Conservation (phyloP, 2,113 vertebrate genomes). For the Leptobrachium ailaonicum region DNA sequence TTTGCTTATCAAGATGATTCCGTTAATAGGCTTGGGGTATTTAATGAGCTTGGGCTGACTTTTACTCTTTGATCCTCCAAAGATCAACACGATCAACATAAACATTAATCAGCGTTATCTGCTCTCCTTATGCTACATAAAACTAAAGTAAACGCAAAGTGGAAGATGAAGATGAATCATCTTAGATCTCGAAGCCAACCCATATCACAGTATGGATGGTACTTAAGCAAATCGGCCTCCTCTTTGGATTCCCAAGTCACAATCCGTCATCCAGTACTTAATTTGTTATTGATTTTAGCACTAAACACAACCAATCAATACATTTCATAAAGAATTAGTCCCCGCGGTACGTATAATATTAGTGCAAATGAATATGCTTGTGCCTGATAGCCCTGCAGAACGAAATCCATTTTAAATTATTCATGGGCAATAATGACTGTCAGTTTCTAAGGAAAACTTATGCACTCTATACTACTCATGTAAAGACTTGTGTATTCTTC, state of each 20-base stretch:
- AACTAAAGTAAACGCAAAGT: neutral
- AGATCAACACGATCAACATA: neutral
- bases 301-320: constrained; percentile 52
- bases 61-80: neutral
- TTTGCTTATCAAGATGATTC: too few relatives aligned
- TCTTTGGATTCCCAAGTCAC: neutral
- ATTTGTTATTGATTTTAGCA: constrained; percentile 49
- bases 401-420: constrained; percentile 56
- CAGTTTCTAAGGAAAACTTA: constrained; percentile 36
- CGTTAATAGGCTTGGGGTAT: too few relatives aligned
- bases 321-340: constrained; percentile 52
- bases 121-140: too few relatives aligned
- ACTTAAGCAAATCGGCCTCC: neutral
- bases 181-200: neutral
- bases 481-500: neutral
- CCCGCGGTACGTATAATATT: constrained; percentile 51
- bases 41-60: neutral
- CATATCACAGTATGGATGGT: neutral
- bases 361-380: constrained; percentile 53
- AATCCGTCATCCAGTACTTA: constrained; percentile 38
- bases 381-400: constrained; percentile 52
- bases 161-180: neutral
- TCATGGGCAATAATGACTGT: constrained; percentile 47
- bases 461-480: neutral
- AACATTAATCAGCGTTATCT: neutral